Evolutionary conservation across 2,797 vertebrate species (phyloP).

Genomic region (Pangasius macronema): DNA sequence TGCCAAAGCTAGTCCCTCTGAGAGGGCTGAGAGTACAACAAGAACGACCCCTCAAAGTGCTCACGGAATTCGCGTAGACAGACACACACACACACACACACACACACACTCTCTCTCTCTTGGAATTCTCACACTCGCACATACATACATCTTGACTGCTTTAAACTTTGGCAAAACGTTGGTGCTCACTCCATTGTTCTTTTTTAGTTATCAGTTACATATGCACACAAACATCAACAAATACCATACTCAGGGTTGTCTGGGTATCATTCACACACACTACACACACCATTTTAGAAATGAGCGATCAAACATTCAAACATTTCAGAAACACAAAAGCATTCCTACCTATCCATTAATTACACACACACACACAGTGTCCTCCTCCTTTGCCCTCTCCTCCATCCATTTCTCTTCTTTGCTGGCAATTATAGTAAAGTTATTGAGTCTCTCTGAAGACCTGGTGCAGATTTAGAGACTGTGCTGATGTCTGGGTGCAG

Average conservation of each 20-base stretch:
- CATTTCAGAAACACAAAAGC: not conserved
- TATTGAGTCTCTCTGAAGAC: conserved; percentile 19
- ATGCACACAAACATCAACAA: conserved; percentile 26
- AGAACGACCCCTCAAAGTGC: conserved; percentile 21
- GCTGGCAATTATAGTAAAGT: conserved; percentile 19
- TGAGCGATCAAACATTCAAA: not conserved
- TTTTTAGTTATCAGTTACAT: not conserved
- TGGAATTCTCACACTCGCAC: conserved; percentile 11
- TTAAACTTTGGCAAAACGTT: conserved; percentile 15
- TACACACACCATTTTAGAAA: not conserved
- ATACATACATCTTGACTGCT: conserved; percentile 24
- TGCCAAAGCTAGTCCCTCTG: conserved; percentile 54
- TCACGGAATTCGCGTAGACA: conserved; percentile 15
- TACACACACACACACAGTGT: not conserved
- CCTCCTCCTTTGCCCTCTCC: not conserved
- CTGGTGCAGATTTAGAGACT: conserved; percentile 25
- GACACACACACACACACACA: conserved; percentile 17
- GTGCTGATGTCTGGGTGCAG: conserved; percentile 15
- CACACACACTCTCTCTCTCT: not conserved
- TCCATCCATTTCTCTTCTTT: not conserved
- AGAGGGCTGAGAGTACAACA: conserved; percentile 33
- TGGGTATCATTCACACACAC: not conserved
- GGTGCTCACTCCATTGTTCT: not conserved
- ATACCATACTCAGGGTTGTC: conserved; percentile 44
- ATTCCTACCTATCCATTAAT: not conserved